Conservation (phyloP, 2,113 vertebrate genomes). For the Grallaria varia region DNA sequence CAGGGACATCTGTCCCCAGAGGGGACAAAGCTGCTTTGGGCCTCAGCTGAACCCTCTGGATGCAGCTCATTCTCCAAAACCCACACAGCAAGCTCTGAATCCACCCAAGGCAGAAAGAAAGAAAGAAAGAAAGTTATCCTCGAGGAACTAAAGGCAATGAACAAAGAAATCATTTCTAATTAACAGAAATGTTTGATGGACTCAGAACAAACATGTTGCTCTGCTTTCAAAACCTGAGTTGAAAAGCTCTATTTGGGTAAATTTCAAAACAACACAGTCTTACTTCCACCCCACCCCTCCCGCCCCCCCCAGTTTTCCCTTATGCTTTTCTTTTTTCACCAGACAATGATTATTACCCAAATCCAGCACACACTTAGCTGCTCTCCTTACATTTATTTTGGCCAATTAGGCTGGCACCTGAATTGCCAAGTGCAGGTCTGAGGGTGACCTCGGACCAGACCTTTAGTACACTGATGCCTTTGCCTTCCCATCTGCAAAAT, state of each 20-base stretch:
- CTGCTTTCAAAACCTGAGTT: background rate
- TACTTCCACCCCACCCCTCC: background rate
- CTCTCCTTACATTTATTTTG: background rate
- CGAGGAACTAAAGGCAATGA: background rate
- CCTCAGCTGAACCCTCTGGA: background rate
- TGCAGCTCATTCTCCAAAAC: background rate
- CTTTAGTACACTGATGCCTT: background rate
- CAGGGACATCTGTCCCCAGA: background rate
- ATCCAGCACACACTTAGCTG: background rate
- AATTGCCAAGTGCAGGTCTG: background rate
- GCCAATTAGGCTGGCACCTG: background rate
- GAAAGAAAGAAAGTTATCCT: background rate
- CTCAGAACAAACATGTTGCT: conserved; percentile 43
- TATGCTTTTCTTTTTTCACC: background rate
- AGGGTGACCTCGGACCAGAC: background rate
- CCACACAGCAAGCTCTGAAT: background rate
- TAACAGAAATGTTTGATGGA: conserved; percentile 40
- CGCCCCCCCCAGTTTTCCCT: background rate
- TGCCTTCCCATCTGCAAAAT: background rate
- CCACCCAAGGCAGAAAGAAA: background rate
- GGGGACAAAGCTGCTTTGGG: background rate
- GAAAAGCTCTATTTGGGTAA: conserved; percentile 47
- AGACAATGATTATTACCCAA: background rate
- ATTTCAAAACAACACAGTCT: conserved; percentile 29
- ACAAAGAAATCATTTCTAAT: conserved; percentile 51